A percentile compares a stretch with the other conserved stretches of the same genome.
These are phyloP conservation scores for Chaetophractus vellerosus DNA, from an alignment of 2,797 vertebrate species.

Conservation along the genomic window DNA sequence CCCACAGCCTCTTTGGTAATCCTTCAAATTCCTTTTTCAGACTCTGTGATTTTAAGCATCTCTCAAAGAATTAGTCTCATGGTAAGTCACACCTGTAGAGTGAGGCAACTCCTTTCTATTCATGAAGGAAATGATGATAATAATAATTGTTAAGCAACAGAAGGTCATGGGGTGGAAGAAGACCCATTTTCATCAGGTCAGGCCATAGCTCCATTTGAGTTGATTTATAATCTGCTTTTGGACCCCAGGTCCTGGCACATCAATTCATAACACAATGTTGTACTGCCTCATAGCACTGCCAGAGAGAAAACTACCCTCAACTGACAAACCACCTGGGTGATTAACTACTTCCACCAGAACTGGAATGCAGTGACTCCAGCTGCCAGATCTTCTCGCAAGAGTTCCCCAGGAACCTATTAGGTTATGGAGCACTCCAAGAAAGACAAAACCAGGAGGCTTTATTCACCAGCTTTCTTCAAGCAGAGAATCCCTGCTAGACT, in stretches of 20 bases:
- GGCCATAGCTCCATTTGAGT: neutral
- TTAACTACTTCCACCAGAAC: neutral
- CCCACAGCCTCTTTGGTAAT: neutral
- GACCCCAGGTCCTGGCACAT: neutral
- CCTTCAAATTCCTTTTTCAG: neutral
- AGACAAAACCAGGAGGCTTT: neutral
- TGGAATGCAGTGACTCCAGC: neutral
- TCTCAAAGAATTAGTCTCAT: neutral
- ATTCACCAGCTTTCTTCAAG: neutral
- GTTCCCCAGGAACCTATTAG: neutral
- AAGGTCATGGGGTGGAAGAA: conserved; percentile 3
- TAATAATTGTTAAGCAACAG: neutral
- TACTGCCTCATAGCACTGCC: neutral
- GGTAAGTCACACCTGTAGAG: neutral
- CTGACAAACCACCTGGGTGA: neutral
- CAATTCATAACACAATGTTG: neutral
- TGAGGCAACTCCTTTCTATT: conserved; percentile 11
- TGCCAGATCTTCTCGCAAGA: neutral
- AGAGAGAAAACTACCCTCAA: neutral
- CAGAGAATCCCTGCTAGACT: neutral
- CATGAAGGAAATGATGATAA: neutral
- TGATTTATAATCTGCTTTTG: conserved; percentile 53
- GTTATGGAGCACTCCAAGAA: neutral
- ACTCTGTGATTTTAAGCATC: conserved; percentile 14
- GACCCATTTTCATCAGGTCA: neutral